Percentiles rank a stretch among this genome's conserved stretches.
These are phyloP conservation scores for Anthoptus insignis DNA, from an alignment of 2,888 invertebrate species.

Conservation along the genomic window DNA sequence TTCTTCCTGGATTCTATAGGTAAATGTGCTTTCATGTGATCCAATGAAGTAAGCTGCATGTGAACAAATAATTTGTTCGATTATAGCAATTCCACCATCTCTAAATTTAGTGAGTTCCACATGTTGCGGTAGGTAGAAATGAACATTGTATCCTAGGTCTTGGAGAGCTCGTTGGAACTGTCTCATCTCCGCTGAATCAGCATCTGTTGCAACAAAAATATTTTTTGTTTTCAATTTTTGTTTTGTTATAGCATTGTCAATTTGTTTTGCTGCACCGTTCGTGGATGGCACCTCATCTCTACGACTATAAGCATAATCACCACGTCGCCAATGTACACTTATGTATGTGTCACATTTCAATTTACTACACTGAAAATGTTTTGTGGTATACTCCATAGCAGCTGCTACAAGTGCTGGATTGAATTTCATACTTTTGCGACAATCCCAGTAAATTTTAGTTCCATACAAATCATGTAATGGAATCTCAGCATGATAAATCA, in stretches of 20 bases:
- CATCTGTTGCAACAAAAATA: slow-evolving; percentile 96
- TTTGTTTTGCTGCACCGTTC: slow-evolving; percentile 92
- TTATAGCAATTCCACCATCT: slow-evolving; percentile 96
- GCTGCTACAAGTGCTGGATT: slow-evolving; percentile 88
- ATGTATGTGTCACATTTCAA: slow-evolving; percentile 90
- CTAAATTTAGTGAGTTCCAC: slow-evolving; percentile 79
- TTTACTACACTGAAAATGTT: slow-evolving; percentile 62
- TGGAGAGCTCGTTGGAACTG: slow-evolving; percentile 77
- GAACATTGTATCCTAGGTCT: slow-evolving; percentile 61
- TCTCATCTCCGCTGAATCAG: slow-evolving; percentile 85
- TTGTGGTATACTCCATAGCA: slow-evolving; percentile 88
- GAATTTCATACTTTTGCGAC: slow-evolving; percentile 97
- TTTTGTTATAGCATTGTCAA: slow-evolving; percentile 86
- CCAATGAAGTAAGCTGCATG: slow-evolving; percentile 96
- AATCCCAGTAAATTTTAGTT: slow-evolving; percentile 93
- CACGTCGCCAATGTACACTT: slow-evolving; percentile 94
- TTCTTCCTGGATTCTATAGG: slow-evolving; percentile 99
- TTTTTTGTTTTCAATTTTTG: slow-evolving; percentile 68
- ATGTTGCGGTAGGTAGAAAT: slow-evolving; percentile 70
- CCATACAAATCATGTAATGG: slow-evolving; percentile 96
- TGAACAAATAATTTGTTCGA: slow-evolving; percentile 98
- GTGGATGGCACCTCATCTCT: slow-evolving; percentile 92
- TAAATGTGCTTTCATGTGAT: slow-evolving; percentile 98
- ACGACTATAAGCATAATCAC: slow-evolving; percentile 94
- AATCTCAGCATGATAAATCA: slow-evolving; percentile 95